Conservation (phyloP, 2,797 vertebrate genomes). For the Rhinogobio ventralis region DNA sequence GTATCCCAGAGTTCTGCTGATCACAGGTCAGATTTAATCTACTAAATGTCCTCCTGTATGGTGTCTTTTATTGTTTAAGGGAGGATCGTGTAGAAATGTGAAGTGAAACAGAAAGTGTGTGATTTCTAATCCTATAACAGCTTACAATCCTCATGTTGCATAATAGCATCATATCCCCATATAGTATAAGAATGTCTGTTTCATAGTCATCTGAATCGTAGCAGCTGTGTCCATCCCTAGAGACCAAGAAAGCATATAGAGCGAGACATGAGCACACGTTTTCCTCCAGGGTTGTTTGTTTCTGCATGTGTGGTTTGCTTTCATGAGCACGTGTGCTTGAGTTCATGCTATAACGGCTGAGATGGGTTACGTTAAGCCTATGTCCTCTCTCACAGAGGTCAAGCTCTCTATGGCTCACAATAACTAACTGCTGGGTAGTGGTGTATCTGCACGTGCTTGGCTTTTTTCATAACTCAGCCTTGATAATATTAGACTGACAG, state of each 20-base stretch:
- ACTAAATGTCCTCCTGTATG: background rate
- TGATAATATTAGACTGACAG: background rate
- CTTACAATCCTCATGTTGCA: conserved; percentile 19
- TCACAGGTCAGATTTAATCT: background rate
- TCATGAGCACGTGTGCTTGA: conserved; percentile 22
- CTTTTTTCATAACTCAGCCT: background rate
- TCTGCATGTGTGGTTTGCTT: conserved; percentile 50
- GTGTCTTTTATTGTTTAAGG: background rate
- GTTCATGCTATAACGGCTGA: conserved; percentile 22
- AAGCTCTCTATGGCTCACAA: background rate
- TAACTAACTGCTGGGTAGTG: background rate
- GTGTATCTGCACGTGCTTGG: background rate
- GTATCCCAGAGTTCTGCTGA: background rate
- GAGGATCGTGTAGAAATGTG: background rate
- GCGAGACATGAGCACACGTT: conserved; percentile 8
- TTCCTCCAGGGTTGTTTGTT: conserved; percentile 43
- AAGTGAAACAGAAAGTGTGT: conserved; percentile 2
- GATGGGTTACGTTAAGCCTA: conserved; percentile 1
- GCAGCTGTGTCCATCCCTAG: conserved; percentile 40
- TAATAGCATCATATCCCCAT: conserved; percentile 1
- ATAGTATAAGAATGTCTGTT: conserved; percentile 33
- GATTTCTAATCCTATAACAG: conserved; percentile 22
- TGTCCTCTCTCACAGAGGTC: conserved; percentile 11
- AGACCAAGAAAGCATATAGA: background rate
- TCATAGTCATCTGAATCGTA: conserved; percentile 10